Conservation (phyloP, 2,797 vertebrate genomes). For the Labeo calbasu region DNA sequence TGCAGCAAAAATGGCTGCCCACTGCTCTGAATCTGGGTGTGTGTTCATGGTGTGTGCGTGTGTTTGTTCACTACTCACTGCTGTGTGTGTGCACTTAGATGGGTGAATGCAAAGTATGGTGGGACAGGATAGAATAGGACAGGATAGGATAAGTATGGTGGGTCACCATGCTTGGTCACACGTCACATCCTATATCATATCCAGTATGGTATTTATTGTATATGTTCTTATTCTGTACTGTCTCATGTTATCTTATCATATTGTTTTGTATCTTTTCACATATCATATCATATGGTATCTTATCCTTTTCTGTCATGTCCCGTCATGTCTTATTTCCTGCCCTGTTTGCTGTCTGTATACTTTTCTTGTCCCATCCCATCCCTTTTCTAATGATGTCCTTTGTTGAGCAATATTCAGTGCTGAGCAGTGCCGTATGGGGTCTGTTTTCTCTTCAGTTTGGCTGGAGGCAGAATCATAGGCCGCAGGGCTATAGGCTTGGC, state of each 20-base stretch:
- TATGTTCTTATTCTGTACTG: not conserved
- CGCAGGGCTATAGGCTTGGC: not conserved
- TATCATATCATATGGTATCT: not conserved
- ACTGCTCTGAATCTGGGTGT: no score
- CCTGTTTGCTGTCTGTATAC: not conserved
- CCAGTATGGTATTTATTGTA: not conserved
- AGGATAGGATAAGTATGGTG: no score
- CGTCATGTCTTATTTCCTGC: not conserved
- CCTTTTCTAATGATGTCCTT: not conserved
- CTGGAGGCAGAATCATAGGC: slow-evolving; percentile 15
- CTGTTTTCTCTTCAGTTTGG: slow-evolving; percentile 9
- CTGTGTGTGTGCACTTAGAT: no score
- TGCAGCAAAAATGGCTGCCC: no score
- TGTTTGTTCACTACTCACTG: no score
- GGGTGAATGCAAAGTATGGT: no score
- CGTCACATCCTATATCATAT: not conserved
- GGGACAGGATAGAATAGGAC: no score
- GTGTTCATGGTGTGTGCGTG: no score
- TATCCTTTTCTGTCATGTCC: not conserved
- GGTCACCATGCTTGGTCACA: not conserved
- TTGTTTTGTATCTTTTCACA: no score
- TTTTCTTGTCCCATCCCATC: not conserved
- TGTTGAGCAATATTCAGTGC: not conserved
- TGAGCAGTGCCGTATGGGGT: not conserved
- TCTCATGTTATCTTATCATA: not conserved